Base-by-base conservation (phyloP, 2,888 invertebrate species). In the Papilio demoleus region DNA sequence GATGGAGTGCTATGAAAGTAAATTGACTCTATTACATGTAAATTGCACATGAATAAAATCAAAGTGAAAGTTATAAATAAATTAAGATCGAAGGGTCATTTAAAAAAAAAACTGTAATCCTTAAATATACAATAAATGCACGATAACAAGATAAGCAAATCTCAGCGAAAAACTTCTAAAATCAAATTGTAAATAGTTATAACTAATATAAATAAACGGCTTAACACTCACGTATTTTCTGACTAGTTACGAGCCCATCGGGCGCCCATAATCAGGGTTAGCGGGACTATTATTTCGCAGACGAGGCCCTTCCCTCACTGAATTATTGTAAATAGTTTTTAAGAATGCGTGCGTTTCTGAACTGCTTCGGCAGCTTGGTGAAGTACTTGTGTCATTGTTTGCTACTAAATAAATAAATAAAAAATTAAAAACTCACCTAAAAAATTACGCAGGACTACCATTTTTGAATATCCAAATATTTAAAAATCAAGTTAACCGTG, bases 1-100 rank as follows among this genome's bases (percentile, higher is more conserved):
- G 67, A 67, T 61, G 31, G 56, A 67, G 61, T 67, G 36, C 34
- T 45, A 36, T 36, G 27, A 27, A 68, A 38, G 27, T 45, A 47
- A 56, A 62, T 58, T 38, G 17, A 53, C 27, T 14, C 24, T 53
- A 61, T 60, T 67, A 40, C 50, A 50, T 61, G 40, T 42, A 60
- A 66, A 60, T 58, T 58, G 56, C 38, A 45, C 19, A 53, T 58
- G 31, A 65, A 1, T 24, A 4, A 59, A 36, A 65, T 19, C 19
- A 19, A 6, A 31, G 31, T 65, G 27, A 56, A 65, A 40, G 36
- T 38, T n/a, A 36, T 50, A 31, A 63, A 63, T 50, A 63, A 36
- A 36, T 36, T 50, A n/a, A 17, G 31, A 31, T 53, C 27, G 17
- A 53, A 31, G 0, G 6, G n/a, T 9, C n/a, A 27, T 31, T 14